Evolutionary conservation across 2,113 vertebrate species (phyloP), one percentile per base, ranked within the genome.

Genomic region (Scytalopus superciliaris): DNA sequence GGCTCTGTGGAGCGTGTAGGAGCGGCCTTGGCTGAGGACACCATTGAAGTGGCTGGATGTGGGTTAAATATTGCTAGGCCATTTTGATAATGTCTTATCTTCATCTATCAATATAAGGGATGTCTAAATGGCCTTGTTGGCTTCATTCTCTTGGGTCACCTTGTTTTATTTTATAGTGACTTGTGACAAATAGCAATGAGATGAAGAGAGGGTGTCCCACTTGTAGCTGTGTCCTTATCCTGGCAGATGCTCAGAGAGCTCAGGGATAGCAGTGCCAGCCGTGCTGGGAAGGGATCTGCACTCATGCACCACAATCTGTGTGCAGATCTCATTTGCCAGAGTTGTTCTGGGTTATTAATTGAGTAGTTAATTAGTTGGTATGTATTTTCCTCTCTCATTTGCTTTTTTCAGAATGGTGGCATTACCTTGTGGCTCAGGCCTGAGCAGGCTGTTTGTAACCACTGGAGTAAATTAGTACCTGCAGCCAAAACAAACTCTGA

Each of bases 111-210:
- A 6, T 67, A 35, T 55, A 70, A 77, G 40, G 22, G 8, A 35
- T 55, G 40, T n/a, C 49, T 80, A 56, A 91, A 77, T 79, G 59
- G 24, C 40, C 27, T 82, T 37, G 37, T 66, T 78, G 66, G 21
- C 59, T 86, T 80, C 14, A 5, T 88, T 94, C 59, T 92, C 33
- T 24, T 45, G 57, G n/a, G 45, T 73, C 57, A 84, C 57, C 47
- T 90, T 76, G 22, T 74, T 88, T 93, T 86, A n/a, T 79, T 95
- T 94, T 56, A 33, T 45, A 60, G 66, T 60, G 75, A n/a, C 37
- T 79, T 74, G 59, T 89, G 49, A 70, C 31, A 60, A 76, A 66
- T 3, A 4, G 47, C 62, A 42, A 24, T 53, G 79, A 53, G 53
- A 2, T 35, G 62, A 14, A 52, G 47, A 59, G 60, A 82, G 19